phyloP scores from a whole-genome alignment of 2,113 vertebrate species.

The Quiscalus mexicanus region DNA sequence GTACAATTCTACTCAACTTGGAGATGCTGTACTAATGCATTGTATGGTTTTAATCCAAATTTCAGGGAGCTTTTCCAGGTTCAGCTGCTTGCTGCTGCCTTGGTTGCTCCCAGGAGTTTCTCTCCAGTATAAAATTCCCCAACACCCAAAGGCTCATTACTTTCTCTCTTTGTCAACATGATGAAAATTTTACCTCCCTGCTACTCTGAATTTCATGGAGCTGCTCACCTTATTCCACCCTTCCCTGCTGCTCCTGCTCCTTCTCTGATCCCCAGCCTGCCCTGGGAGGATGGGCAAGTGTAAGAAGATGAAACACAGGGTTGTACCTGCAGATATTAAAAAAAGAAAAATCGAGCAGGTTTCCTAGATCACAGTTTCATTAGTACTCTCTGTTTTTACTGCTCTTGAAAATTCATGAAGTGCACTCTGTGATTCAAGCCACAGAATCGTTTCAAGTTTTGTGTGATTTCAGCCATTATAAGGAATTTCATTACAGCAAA shows the following conservation, averaged over 20 bases:
- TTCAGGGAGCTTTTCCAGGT: neutral
- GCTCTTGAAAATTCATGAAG: slow-evolving; percentile 42
- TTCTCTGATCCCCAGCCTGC: neutral
- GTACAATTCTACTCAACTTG: neutral
- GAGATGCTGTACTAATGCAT: neutral
- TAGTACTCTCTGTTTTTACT: neutral
- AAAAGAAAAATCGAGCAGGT: neutral
- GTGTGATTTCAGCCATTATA: neutral
- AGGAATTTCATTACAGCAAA: slow-evolving; percentile 15
- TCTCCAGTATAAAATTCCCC: neutral
- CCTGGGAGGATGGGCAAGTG: neutral
- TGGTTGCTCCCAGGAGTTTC: neutral
- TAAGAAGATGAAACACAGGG: neutral
- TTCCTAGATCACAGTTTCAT: neutral
- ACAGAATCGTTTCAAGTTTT: neutral
- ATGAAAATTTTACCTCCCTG: neutral
- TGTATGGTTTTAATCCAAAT: neutral
- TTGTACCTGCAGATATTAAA: neutral
- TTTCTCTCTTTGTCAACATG: neutral
- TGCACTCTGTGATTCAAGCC: neutral
- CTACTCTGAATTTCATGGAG: neutral
- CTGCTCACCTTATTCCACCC: neutral
- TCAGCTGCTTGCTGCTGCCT: neutral
- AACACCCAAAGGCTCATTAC: neutral
- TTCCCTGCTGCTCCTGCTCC: neutral